Conservation (phyloP, 2,888 invertebrate genomes). For the Linhomoeus sp. region DNA sequence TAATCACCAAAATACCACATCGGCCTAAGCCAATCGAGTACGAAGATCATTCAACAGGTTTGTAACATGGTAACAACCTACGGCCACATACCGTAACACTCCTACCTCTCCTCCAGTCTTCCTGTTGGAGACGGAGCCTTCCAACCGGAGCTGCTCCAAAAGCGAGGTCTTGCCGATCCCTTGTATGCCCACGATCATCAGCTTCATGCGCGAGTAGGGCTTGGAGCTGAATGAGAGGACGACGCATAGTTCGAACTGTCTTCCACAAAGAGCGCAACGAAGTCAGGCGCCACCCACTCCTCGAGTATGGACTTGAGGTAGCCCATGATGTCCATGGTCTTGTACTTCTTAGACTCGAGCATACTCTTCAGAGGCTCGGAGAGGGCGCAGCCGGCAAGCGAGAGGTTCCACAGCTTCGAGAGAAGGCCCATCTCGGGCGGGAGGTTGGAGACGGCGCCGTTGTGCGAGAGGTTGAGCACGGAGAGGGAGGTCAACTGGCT, state of each 20-base stretch:
- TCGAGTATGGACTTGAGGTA: conserved; percentile 55
- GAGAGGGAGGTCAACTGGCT: conserved; percentile 56
- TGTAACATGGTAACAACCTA: conserved; percentile 12
- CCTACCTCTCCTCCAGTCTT: conserved; percentile 27
- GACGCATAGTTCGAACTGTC: neutral
- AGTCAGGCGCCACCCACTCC: conserved; percentile 29
- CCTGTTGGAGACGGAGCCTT: conserved; percentile 48
- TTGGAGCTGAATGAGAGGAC: conserved; percentile 53
- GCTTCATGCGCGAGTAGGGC: conserved; percentile 78
- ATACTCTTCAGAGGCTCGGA: conserved; percentile 70
- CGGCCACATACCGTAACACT: neutral
- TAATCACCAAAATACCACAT: no score
- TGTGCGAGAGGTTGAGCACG: conserved; percentile 61
- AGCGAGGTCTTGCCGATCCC: conserved; percentile 68
- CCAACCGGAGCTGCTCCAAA: conserved; percentile 56
- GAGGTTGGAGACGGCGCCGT: conserved; percentile 38
- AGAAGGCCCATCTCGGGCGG: conserved; percentile 87
- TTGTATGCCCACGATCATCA: conserved; percentile 45
- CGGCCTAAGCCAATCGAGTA: no score
- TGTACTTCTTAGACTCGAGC: conserved; percentile 72
- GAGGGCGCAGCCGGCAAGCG: conserved; percentile 62
- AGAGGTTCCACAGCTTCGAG: conserved; percentile 84
- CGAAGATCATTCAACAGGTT: no score
- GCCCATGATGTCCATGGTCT: conserved; percentile 75
- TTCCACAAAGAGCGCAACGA: neutral